Evolutionary conservation across 2,888 invertebrate species (phyloP).

Genomic region (Diaprepes abbreviatus): DNA sequence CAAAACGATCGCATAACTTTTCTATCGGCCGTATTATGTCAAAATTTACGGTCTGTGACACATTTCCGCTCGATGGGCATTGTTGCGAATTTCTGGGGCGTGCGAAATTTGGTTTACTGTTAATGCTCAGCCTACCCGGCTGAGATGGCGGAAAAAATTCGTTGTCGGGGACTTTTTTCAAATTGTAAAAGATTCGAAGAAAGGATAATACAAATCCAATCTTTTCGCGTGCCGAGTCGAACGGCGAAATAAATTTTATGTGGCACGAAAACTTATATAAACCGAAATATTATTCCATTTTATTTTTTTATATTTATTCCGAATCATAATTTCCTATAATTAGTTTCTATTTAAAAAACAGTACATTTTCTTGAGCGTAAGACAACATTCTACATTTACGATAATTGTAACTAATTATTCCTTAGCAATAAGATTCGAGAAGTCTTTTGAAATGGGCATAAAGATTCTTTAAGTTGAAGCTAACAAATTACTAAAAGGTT

Average conservation of each 20-base stretch:
- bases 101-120: conserved; percentile 17
- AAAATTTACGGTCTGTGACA: conserved; percentile 22
- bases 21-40: conserved; percentile 18
- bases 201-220: not conserved
- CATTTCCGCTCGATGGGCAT: conserved; percentile 3
- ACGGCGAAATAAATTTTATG: not conserved
- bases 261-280: not conserved
- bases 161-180: not conserved
- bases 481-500: too few relatives aligned
- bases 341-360: too few relatives aligned
- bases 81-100: conserved; percentile 15
- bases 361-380: too few relatives aligned
- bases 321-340: too few relatives aligned
- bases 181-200: not conserved
- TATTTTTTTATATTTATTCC: too few relatives aligned
- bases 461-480: too few relatives aligned
- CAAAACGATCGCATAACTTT: not conserved
- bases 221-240: not conserved
- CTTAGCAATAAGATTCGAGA: too few relatives aligned
- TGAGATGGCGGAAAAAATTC: conserved; percentile 3
- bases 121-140: not conserved
- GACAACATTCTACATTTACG: too few relatives aligned
- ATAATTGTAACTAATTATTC: too few relatives aligned
- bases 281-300: not conserved
- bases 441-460: too few relatives aligned